phyloP scores from a whole-genome alignment of 1,140 invertebrate genomes.

The honey bee (Apis mellifera) region DNA sequence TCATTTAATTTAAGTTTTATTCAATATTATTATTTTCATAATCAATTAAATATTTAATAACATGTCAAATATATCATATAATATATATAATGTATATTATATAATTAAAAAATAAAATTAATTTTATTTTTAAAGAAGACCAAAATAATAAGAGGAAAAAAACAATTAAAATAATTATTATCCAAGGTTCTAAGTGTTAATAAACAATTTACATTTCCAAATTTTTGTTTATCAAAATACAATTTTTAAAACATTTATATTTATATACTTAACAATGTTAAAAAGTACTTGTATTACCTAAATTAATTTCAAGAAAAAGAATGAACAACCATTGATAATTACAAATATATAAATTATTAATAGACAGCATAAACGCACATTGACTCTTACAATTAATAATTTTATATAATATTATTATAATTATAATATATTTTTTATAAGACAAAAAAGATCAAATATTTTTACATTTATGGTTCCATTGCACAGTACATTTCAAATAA shows the following conservation, averaged over 20 bases:
- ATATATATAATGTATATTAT: too few relatives aligned
- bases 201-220: background rate
- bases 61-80: too few relatives aligned
- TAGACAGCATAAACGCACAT: slow-evolving; percentile 41
- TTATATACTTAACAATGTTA: slow-evolving; percentile 10
- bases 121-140: too few relatives aligned
- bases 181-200: background rate
- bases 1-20: too few relatives aligned
- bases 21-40: too few relatives aligned
- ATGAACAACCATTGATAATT: slow-evolving; percentile 1
- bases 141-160: too few relatives aligned
- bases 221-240: background rate
- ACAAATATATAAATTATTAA: slow-evolving; percentile 19
- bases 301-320: slow-evolving; percentile 11
- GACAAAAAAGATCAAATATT: slow-evolving; percentile 26
- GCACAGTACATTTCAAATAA: slow-evolving; percentile 53
- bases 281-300: background rate
- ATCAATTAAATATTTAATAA: too few relatives aligned
- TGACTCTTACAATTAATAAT: slow-evolving; percentile 44
- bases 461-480: slow-evolving; percentile 45
- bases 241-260: slow-evolving; percentile 16
- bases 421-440: slow-evolving; percentile 41
- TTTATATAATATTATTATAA: slow-evolving; percentile 54
- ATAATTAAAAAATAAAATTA: too few relatives aligned
- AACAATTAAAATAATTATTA: too few relatives aligned